phyloP scores from a whole-genome alignment of 2,888 invertebrate species.

The Melinopterus prodromus region DNA sequence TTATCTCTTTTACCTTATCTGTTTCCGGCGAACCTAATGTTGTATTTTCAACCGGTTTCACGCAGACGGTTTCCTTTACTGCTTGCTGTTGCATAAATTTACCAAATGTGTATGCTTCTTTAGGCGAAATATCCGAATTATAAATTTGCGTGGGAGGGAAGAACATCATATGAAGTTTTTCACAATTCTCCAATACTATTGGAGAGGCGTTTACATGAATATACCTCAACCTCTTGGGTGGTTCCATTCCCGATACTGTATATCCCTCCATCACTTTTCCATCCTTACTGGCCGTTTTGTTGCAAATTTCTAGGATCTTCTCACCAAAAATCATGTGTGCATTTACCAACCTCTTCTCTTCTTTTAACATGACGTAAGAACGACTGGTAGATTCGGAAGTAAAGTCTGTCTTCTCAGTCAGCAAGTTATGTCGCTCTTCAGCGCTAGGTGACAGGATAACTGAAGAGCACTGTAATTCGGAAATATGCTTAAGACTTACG shows the following conservation, averaged over 20 bases:
- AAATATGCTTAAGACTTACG: not conserved
- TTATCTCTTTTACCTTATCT: not conserved
- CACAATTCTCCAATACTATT: not conserved
- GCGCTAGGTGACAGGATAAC: not conserved
- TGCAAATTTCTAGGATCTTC: conserved; percentile 43
- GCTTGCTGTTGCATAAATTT: conserved; percentile 7
- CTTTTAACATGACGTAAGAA: not conserved
- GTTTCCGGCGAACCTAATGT: not conserved
- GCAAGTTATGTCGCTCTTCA: conserved; percentile 10
- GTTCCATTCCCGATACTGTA: conserved; percentile 46
- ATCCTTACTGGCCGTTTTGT: conserved; percentile 38
- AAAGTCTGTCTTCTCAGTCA: conserved; percentile 26
- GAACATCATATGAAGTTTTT: conserved; percentile 28
- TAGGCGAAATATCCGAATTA: conserved; percentile 21
- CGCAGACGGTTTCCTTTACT: not conserved
- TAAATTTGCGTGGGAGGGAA: conserved; percentile 30
- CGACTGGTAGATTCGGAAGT: conserved; percentile 13
- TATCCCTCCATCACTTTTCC: conserved; percentile 37
- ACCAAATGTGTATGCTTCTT: conserved; percentile 10
- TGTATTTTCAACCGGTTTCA: not conserved
- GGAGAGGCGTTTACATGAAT: not conserved
- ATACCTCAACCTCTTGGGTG: conserved; percentile 38
- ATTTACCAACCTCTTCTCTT: conserved; percentile 6
- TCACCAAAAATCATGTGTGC: conserved; percentile 33
- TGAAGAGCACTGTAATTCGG: not conserved